Evolutionary conservation across 2,113 vertebrate genomes (phyloP).

Genomic region (Ammodytes marinus): DNA sequence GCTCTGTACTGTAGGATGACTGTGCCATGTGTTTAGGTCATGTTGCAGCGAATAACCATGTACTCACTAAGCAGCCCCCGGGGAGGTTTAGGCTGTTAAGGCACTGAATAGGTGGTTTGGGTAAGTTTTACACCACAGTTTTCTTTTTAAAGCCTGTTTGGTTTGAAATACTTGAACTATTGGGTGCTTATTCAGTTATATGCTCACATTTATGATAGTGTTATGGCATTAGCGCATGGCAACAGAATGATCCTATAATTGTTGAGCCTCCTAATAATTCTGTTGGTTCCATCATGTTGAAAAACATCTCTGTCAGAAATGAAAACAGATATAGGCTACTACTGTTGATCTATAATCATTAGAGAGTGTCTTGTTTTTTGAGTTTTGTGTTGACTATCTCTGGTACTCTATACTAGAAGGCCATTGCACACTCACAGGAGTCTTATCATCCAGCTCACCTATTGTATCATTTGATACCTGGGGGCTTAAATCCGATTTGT

Average conservation of each 20-base stretch:
- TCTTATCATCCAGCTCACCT: constrained; percentile 28
- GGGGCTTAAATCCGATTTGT: constrained; percentile 55
- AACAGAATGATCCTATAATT: too few relatives aligned
- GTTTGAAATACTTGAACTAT: too few relatives aligned
- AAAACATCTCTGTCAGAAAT: neutral
- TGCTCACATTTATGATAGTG: too few relatives aligned
- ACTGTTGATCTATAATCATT: too few relatives aligned
- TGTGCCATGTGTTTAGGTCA: constrained; percentile 42
- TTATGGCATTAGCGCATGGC: too few relatives aligned
- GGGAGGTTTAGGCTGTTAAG: constrained; percentile 7
- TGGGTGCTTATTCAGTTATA: too few relatives aligned
- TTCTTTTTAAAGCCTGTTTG: too few relatives aligned
- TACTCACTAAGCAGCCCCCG: constrained; percentile 22
- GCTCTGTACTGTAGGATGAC: neutral
- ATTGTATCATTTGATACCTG: constrained; percentile 30
- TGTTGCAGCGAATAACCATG: constrained; percentile 50
- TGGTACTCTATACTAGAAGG: neutral
- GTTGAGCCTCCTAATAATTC: neutral
- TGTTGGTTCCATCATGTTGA: neutral
- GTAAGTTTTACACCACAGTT: too few relatives aligned
- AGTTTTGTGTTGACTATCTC: neutral
- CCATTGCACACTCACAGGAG: neutral
- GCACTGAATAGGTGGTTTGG: neutral
- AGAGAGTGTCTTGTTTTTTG: neutral
- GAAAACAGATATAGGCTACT: too few relatives aligned